A percentile compares a stretch with the other conserved stretches of the same genome.
phyloP scores from a whole-genome alignment of 2,797 vertebrate genomes.

The Spondyliosoma cantharus region DNA sequence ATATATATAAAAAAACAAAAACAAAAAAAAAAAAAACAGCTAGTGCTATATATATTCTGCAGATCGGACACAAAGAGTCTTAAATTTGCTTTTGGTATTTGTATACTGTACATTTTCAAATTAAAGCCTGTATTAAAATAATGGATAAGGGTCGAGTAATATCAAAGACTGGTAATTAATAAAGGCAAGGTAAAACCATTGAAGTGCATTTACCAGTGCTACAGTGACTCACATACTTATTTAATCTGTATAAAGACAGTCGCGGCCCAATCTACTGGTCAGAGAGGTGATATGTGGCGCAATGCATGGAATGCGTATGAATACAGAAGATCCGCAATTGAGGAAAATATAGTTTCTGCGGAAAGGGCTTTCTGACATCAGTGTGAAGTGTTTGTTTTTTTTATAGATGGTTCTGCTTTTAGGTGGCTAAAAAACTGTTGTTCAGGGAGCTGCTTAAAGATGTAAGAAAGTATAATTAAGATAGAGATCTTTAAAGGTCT shows the following conservation, averaged over 20 bases:
- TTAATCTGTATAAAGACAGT: background rate
- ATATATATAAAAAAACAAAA: too few species aligned
- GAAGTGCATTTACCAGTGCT: background rate
- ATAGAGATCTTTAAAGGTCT: too few species aligned
- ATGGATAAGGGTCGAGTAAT: background rate
- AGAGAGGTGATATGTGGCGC: too few species aligned
- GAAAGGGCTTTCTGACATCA: too few species aligned
- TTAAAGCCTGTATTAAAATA: background rate
- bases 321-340: too few species aligned
- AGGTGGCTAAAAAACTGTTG: too few species aligned
- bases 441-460: too few species aligned
- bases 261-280: background rate
- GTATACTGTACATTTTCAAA: background rate
- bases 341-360: too few species aligned
- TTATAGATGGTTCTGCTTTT: too few species aligned
- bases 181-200: background rate
- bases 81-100: background rate
- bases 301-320: too few species aligned
- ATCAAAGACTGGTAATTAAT: background rate
- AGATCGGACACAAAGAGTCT: background rate
- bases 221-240: background rate
- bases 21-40: background rate
- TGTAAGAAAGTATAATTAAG: too few species aligned
- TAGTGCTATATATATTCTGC: background rate
- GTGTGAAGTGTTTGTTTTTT: too few species aligned